phyloP scores from a whole-genome alignment of 2,888 invertebrate genomes.

The Anorthoa munda region DNA sequence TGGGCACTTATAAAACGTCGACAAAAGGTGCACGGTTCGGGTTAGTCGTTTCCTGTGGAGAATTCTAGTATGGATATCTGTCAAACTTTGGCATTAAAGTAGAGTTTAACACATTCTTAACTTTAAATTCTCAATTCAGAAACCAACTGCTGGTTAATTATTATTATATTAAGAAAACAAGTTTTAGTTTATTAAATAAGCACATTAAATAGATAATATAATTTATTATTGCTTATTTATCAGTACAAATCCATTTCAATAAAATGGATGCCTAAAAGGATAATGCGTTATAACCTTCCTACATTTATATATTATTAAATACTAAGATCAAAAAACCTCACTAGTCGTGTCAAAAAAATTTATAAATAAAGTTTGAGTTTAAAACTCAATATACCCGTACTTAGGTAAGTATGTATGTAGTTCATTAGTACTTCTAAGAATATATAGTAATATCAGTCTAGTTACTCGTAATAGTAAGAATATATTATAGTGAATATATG shows the following conservation, averaged over 20 bases:
- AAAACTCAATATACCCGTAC: not conserved
- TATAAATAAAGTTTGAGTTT: not conserved
- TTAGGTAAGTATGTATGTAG: not conserved
- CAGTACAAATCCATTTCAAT: not conserved
- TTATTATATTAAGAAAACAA: not conserved
- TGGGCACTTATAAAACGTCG: no score
- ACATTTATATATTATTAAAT: not conserved
- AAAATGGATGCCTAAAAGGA: not conserved
- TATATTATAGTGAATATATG: no score
- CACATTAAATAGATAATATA: not conserved
- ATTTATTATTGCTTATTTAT: not conserved
- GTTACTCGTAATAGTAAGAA: not conserved
- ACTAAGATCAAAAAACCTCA: not conserved
- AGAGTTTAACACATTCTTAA: not conserved
- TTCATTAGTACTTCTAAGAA: not conserved
- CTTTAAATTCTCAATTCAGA: not conserved
- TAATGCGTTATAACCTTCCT: not conserved
- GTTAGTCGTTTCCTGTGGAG: no score
- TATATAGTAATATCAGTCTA: slow-evolving; percentile 6
- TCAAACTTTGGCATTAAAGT: not conserved
- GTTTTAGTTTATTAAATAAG: not conserved
- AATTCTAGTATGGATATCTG: not conserved
- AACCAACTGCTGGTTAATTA: not conserved
- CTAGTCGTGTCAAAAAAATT: not conserved
- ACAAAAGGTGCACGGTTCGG: no score